Conservation (phyloP, 1,140 invertebrate genomes). For the Drosophila eugracilis region DNA sequence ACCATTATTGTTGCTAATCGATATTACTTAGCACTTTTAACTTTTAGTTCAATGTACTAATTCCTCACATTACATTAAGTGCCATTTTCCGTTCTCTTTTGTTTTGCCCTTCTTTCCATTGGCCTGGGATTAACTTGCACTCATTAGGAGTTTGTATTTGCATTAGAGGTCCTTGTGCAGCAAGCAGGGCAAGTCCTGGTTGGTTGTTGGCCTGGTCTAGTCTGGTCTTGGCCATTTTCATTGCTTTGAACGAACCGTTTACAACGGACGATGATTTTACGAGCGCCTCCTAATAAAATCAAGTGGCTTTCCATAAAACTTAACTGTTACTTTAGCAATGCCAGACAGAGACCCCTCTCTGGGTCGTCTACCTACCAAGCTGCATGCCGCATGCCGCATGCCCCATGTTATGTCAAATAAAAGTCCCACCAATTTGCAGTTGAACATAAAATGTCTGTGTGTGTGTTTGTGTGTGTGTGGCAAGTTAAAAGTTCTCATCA, state of each 20-base stretch:
- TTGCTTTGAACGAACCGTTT: slow-evolving; percentile 52
- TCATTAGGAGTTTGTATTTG: slow-evolving; percentile 45
- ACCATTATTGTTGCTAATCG: no score
- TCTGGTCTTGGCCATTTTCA: slow-evolving; percentile 28
- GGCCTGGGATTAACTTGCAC: slow-evolving; percentile 37
- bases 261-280: slow-evolving; percentile 65
- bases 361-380: no score
- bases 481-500: slow-evolving; percentile 48
- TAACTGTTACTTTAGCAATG: slow-evolving; percentile 65
- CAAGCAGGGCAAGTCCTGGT: neutral
- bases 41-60: slow-evolving; percentile 4
- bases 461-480: no score
- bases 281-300: slow-evolving; percentile 74
- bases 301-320: slow-evolving; percentile 78
- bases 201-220: neutral
- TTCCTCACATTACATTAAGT: slow-evolving; percentile 7
- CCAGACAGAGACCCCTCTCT: slow-evolving; percentile 13
- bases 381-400: slow-evolving; percentile 1
- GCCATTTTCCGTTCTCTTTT: neutral
- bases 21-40: neutral
- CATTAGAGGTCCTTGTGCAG: slow-evolving; percentile 13
- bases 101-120: no score
- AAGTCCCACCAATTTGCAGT: slow-evolving; percentile 72
- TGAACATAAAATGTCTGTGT: slow-evolving; percentile 54
- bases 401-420: slow-evolving; percentile 64